Percentiles rank a stretch among this genome's conserved stretches.
Evolutionary conservation across 2,113 vertebrate species (phyloP).

Genomic region (Propithecus coquereli): DNA sequence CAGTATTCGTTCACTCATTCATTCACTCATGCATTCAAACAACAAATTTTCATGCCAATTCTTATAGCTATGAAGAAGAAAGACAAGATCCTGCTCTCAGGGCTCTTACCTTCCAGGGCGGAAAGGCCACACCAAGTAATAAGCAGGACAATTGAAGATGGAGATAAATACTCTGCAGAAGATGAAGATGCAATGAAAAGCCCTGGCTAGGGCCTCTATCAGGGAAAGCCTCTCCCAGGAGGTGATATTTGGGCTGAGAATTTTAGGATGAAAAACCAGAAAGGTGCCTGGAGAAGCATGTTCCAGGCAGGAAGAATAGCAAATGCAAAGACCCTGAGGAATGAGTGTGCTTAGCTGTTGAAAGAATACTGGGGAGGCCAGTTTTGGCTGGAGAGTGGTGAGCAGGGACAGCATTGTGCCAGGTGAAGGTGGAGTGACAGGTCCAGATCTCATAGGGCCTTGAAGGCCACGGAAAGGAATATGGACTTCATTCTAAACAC

Average conservation of each 20-base stretch:
- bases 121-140: background rate
- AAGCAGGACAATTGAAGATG: background rate
- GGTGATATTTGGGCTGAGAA: background rate
- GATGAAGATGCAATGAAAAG: background rate
- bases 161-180: background rate
- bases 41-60: background rate
- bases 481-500: background rate
- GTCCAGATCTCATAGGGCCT: background rate
- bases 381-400: background rate
- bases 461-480: background rate
- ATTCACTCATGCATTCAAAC: background rate
- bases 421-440: background rate
- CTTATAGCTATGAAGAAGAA: background rate
- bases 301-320: background rate
- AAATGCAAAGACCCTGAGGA: background rate
- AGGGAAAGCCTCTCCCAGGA: background rate
- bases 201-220: background rate
- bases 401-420: background rate
- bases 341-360: background rate
- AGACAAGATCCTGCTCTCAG: background rate
- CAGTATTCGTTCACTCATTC: background rate
- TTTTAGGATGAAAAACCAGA: constrained; percentile 2
- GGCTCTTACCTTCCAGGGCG: background rate
- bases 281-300: background rate
- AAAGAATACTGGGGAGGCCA: background rate